A percentile compares a stretch with the other conserved stretches of the same genome.
Conservation (phyloP, 2,113 vertebrate genomes). For the Cricetomys ansorgei region DNA sequence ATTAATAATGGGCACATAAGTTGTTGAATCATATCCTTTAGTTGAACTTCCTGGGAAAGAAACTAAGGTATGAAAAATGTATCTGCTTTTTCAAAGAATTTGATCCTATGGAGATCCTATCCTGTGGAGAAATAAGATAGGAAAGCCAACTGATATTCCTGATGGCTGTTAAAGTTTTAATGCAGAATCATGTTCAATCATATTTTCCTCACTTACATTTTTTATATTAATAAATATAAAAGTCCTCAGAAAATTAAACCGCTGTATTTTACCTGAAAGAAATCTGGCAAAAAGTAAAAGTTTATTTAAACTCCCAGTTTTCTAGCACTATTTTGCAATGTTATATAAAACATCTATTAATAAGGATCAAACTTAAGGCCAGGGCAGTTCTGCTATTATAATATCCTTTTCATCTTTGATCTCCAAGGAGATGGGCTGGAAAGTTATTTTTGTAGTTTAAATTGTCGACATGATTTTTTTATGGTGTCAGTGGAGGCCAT, state of each 20-base stretch:
- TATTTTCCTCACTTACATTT: neutral
- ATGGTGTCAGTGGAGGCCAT: constrained; percentile 65
- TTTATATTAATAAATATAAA: constrained; percentile 17
- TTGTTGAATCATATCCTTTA: neutral
- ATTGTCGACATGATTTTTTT: constrained; percentile 71
- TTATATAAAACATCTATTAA: neutral
- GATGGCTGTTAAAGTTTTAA: neutral
- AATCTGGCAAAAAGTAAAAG: neutral
- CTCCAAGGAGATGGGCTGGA: constrained; percentile 2
- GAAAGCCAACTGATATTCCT: fast-evolving
- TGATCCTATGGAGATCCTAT: too few relatives aligned
- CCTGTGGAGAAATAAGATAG: neutral
- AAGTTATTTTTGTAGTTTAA: constrained; percentile 72
- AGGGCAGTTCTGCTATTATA: neutral
- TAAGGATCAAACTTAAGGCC: neutral
- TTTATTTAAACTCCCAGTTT: neutral
- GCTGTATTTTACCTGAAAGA: neutral
- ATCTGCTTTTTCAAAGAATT: neutral
- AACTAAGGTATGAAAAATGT: neutral
- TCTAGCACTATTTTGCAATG: neutral
- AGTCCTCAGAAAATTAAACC: neutral
- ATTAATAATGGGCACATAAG: neutral
- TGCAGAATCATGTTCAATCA: neutral
- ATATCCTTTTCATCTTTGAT: constrained; percentile 39
- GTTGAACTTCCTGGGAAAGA: neutral